Evolutionary conservation across 2,888 invertebrate species (phyloP), one percentile per base, ranked within the genome.

Genomic region (Anthophora plumipes): DNA sequence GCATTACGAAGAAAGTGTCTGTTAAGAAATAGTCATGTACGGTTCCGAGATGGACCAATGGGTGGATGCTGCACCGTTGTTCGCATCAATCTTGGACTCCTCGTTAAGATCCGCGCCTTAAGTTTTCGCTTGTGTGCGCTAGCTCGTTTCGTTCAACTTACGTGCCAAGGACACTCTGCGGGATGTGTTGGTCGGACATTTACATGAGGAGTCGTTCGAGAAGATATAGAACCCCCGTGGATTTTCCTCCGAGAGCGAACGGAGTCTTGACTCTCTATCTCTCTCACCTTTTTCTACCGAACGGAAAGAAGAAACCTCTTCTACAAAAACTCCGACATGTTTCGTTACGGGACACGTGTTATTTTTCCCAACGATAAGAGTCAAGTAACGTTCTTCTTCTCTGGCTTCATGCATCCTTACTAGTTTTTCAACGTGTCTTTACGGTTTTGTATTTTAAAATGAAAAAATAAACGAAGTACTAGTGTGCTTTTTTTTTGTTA

Each of bases 61-160:
- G 78, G 67, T 75, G 84, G 84, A 84, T 85, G 85, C 85, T 87
- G 88, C 89, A 90, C 90, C 91, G 88, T 86, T 90, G 91, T 87
- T 77, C 88, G 88, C 92, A 93, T 93, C 92, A 92, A 93, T 93
- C 93, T 92, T 91, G 88, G 86, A 81, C 87, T 89, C 88, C 92
- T 92, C 92, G 92, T 93, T 92, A 93, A 92, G 92, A 91, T 89
- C 89, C 90, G 86, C 90, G 91, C 90, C 88, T 91, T 90, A 84
- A 90, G 85, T 85, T 85, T 87, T 84, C 84, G 73, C 76, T 80
- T 84, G 83, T 84, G 81, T 81, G 86, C 67, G 80, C 50, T 63
- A 9, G 61, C 77, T 86, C 75, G 83, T 81, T 78, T 82, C 86
- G 85, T 86, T 73, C 77, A 55, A 80, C 79, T 69, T 84, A 78